These are phyloP conservation scores for Eudyptes chrysolophus DNA, from an alignment of 2,113 vertebrate species.

Conservation along the genomic window DNA sequence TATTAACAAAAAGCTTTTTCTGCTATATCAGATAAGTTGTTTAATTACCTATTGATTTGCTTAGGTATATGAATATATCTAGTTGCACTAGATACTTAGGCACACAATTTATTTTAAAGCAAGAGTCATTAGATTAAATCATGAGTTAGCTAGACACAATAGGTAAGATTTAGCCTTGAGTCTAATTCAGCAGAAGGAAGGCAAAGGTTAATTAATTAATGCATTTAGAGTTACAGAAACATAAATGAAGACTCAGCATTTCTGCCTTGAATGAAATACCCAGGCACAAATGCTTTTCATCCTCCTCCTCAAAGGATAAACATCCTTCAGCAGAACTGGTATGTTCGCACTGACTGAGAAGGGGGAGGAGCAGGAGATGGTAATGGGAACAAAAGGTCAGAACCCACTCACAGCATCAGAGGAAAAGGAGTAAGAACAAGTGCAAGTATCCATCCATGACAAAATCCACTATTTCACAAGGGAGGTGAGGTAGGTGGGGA, in stretches of 20 bases:
- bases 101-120: neutral
- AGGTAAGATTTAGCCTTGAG: neutral
- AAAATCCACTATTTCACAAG: neutral
- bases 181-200: neutral
- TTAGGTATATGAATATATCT: neutral
- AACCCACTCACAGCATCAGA: neutral
- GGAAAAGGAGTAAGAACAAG: neutral
- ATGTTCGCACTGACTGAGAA: neutral
- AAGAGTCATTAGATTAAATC: neutral
- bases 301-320: neutral
- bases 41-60: neutral
- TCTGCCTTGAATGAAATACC: neutral
- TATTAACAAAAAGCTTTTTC: neutral
- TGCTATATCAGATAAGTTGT: neutral
- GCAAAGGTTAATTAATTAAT: neutral
- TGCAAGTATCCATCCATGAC: neutral
- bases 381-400: neutral
- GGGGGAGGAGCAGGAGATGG: neutral
- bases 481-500: neutral
- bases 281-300: neutral
- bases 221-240: neutral
- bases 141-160: neutral
- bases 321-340: neutral
- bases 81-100: neutral
- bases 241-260: neutral